Evolutionary conservation across 2,797 vertebrate species (phyloP).

Genomic region (Salmo trutta): DNA sequence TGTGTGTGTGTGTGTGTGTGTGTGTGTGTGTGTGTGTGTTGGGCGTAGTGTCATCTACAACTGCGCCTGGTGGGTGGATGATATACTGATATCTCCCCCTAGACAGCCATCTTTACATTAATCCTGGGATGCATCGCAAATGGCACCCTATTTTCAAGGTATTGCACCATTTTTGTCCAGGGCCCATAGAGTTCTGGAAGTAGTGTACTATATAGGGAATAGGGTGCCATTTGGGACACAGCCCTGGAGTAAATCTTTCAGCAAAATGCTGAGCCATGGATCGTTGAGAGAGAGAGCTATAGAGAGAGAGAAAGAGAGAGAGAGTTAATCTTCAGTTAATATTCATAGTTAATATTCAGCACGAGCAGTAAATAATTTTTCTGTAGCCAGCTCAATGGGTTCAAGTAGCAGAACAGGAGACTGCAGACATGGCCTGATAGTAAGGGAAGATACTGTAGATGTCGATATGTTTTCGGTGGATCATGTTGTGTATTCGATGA

Average conservation of each 20-base stretch:
- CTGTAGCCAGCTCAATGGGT: constrained; percentile 5
- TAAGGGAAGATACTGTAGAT: neutral
- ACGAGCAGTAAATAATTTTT: constrained; percentile 48
- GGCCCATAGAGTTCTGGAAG: too few relatives aligned
- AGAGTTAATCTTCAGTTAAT: neutral
- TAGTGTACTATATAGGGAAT: neutral
- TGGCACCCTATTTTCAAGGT: too few relatives aligned
- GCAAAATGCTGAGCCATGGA: constrained; percentile 54
- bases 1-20: too few relatives aligned
- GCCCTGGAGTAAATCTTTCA: constrained; percentile 53
- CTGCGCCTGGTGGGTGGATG: too few relatives aligned
- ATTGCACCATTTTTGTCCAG: too few relatives aligned
- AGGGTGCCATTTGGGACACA: neutral
- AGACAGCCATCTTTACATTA: too few relatives aligned
- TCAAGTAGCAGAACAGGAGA: neutral
- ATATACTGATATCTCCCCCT: too few relatives aligned
- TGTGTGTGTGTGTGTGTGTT: too few relatives aligned
- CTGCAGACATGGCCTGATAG: neutral
- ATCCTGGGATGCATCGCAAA: too few relatives aligned
- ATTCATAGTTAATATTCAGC: constrained; percentile 51
- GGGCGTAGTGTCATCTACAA: too few relatives aligned
- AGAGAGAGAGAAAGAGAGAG: constrained; percentile 29
- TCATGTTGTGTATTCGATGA: too few relatives aligned
- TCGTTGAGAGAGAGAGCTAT: constrained; percentile 26
- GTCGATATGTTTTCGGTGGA: too few relatives aligned